Conservation (phyloP, 2,888 invertebrate genomes). For the Aleiodes testaceus region DNA sequence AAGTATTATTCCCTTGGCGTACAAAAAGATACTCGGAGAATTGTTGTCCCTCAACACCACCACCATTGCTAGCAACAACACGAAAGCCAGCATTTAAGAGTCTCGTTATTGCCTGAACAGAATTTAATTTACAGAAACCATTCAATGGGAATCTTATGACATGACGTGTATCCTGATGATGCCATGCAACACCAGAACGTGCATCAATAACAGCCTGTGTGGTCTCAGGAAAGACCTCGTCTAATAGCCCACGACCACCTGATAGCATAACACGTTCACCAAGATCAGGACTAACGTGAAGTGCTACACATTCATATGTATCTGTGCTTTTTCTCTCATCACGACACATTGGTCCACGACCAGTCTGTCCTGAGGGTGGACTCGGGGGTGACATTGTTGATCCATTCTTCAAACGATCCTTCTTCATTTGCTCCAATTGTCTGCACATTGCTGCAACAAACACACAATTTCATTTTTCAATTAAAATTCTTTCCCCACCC, state of each 20-base stretch:
- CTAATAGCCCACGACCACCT: slow-evolving; percentile 84
- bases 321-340: slow-evolving; percentile 65
- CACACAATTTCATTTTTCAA: not conserved
- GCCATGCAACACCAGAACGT: slow-evolving; percentile 86
- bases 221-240: slow-evolving; percentile 85
- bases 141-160: slow-evolving; percentile 90
- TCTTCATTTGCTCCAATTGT: slow-evolving; percentile 83
- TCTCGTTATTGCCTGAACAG: slow-evolving; percentile 89
- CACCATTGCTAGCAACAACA: slow-evolving; percentile 88
- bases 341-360: slow-evolving; percentile 53
- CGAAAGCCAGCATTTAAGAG: slow-evolving; percentile 85
- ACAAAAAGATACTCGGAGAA: slow-evolving; percentile 92
- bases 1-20: slow-evolving; percentile 74
- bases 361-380: slow-evolving; percentile 58
- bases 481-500: not conserved
- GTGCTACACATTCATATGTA: slow-evolving; percentile 84
- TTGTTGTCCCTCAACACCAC: slow-evolving; percentile 91
- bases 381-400: slow-evolving; percentile 66
- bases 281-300: slow-evolving; percentile 86
- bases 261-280: slow-evolving; percentile 88
- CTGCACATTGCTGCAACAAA: slow-evolving; percentile 80
- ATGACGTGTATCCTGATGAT: slow-evolving; percentile 85
- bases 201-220: slow-evolving; percentile 87
- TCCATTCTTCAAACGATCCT: slow-evolving; percentile 79
- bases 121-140: slow-evolving; percentile 91